Evolutionary conservation across 2,888 invertebrate species (phyloP).

Genomic region (Therioaphis trifolii): DNA sequence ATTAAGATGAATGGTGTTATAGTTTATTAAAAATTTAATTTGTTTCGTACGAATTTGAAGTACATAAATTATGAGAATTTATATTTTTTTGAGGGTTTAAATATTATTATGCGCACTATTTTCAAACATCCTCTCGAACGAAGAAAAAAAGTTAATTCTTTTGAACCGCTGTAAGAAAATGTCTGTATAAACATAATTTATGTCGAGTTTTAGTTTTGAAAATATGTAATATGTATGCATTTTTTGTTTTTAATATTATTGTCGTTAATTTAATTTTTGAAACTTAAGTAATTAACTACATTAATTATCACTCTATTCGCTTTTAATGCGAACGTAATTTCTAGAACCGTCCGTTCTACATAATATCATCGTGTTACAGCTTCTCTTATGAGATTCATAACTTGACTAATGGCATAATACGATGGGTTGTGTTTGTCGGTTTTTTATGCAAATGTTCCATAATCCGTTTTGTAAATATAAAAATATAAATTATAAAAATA

Average conservation of each 20-base stretch:
- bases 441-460: background rate
- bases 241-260: background rate
- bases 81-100: too few species aligned
- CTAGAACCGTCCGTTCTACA: background rate
- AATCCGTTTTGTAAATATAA: constrained; percentile 1
- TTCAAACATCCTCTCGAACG: too few species aligned
- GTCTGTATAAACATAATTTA: background rate
- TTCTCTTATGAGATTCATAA: constrained; percentile 7
- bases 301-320: constrained; percentile 6
- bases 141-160: too few species aligned
- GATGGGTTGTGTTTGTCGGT: constrained; percentile 16
- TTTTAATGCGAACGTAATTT: constrained; percentile 33
- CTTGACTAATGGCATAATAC: constrained; percentile 17
- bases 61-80: too few species aligned
- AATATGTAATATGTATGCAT: background rate
- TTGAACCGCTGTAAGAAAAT: background rate
- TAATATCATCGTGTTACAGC: background rate
- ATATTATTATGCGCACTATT: too few species aligned
- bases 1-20: too few species aligned
- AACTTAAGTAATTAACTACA: background rate
- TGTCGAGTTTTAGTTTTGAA: background rate
- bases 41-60: too few species aligned
- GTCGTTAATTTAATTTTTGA: constrained; percentile 21
- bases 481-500: constrained; percentile 14
- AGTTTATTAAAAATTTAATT: too few species aligned